Conservation (phyloP, 2,888 invertebrate species). For the Leptura quadrifasciata region DNA sequence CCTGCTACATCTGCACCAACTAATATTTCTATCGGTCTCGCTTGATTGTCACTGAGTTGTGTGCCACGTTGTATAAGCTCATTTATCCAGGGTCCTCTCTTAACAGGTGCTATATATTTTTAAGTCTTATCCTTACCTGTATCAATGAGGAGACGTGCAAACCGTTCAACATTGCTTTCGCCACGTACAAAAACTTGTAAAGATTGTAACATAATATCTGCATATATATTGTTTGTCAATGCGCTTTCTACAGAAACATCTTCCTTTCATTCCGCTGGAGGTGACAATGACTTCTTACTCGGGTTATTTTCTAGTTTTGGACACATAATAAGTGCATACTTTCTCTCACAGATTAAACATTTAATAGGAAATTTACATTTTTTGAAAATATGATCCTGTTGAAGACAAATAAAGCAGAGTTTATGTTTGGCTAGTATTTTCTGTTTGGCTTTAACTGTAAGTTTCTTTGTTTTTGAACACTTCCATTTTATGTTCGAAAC, state of each 20-base stretch:
- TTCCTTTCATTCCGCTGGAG: not conserved
- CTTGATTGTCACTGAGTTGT: not conserved
- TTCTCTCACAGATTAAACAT: not conserved
- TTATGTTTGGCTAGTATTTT: not conserved
- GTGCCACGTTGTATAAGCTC: not conserved
- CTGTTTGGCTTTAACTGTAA: not conserved
- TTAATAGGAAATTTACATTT: not conserved
- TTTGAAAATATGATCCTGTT: not conserved
- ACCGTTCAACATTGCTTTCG: not conserved
- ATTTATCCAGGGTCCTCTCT: not conserved
- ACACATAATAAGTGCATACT: not conserved
- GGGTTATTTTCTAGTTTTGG: not conserved
- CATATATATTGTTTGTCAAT: not conserved
- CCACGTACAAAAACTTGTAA: not conserved
- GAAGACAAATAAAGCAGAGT: not conserved
- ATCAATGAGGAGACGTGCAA: not conserved
- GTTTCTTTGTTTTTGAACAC: constrained; percentile 6
- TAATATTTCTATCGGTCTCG: constrained; percentile 9
- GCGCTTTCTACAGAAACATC: not conserved
- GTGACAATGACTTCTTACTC: not conserved
- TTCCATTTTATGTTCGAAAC: constrained; percentile 14
- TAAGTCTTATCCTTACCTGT: not conserved
- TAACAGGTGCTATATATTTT: not conserved
- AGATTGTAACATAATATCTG: constrained; percentile 10
- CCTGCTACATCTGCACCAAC: constrained; percentile 26